Conservation (phyloP, 2,113 vertebrate genomes). For the Egretta garzetta region DNA sequence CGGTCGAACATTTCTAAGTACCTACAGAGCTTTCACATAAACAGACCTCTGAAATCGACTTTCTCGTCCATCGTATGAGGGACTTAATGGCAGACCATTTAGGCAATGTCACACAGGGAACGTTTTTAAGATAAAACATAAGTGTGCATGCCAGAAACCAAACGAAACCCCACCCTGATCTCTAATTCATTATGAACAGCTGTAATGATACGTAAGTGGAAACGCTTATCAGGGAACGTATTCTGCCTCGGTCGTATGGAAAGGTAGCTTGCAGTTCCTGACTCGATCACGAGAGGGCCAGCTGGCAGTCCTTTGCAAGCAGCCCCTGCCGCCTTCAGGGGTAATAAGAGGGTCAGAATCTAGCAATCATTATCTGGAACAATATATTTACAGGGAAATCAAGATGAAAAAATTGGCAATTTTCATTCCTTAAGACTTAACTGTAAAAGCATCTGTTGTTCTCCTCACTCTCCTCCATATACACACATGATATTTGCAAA, state of each 20-base stretch:
- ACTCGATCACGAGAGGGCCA: neutral
- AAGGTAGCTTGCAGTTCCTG: neutral
- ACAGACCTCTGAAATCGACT: neutral
- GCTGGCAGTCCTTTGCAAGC: neutral
- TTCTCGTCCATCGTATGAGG: neutral
- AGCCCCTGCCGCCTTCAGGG: neutral
- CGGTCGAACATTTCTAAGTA: neutral
- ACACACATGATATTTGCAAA: neutral
- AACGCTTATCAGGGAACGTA: neutral
- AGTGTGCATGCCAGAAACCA: neutral
- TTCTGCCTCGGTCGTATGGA: neutral
- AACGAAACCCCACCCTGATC: neutral
- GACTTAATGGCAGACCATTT: neutral
- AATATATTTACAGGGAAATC: neutral
- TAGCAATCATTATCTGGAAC: neutral
- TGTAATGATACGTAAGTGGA: neutral
- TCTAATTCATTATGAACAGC: neutral
- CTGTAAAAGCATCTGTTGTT: neutral
- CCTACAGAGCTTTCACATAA: neutral
- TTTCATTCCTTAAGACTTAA: neutral
- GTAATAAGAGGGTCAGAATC: neutral
- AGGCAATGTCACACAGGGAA: neutral
- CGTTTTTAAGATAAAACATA: neutral
- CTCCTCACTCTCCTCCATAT: neutral
- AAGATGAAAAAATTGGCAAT: neutral